Evolutionary conservation across 92 coral and sea anemone genomes (phyloP), one percentile per base, ranked within the genome.

Genomic region (Siderastrea siderea): DNA sequence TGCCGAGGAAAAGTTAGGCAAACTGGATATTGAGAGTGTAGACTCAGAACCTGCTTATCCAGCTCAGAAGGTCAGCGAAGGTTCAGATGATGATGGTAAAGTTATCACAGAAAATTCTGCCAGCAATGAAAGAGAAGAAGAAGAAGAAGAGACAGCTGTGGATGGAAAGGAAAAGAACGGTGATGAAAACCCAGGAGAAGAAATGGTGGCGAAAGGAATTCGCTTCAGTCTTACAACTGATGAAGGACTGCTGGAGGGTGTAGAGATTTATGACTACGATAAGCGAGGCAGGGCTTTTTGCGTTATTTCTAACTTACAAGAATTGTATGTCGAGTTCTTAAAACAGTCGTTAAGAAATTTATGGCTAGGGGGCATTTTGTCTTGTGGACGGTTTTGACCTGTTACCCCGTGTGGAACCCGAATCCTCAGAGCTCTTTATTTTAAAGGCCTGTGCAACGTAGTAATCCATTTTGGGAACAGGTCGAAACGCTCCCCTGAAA

Each of bases 191-290:
- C 2, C 2, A 6, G 26, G 7, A 45, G 75, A 60, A 75, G 91
- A 86, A 12, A 75, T 86, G 44, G 58, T 75, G 19, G 78, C 84
- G 43, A 84, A 87, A 49, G 83, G 75, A 74, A 86, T 88, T 74
- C 69, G 78, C 63, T 83, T 86, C n/a, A 82, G 78, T 82, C 14
- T 78, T 26, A 93, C 93, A 1, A 92, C 90, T 71, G 96, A 83
- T 44, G 83, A 78, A 26, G 83, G 88, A 7, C 19, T 71, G n/a
- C 60, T 52, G 16, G 89, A 89, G 61, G 93, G 87, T 43, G 92
- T 91, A 75, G 95, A 93, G 75, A 91, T 95, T 60, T 91, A 73
- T 75, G 92, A 89, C 51, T 80, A 95, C 11, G 62, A 65, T 45
- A 57, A 71, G 19, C 53, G 92, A 89, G 98, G 98, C 93, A 83